Evolutionary conservation across 2,888 invertebrate genomes (phyloP), one percentile per base, ranked within the genome.

Genomic region (Opisthograptis luteolata): DNA sequence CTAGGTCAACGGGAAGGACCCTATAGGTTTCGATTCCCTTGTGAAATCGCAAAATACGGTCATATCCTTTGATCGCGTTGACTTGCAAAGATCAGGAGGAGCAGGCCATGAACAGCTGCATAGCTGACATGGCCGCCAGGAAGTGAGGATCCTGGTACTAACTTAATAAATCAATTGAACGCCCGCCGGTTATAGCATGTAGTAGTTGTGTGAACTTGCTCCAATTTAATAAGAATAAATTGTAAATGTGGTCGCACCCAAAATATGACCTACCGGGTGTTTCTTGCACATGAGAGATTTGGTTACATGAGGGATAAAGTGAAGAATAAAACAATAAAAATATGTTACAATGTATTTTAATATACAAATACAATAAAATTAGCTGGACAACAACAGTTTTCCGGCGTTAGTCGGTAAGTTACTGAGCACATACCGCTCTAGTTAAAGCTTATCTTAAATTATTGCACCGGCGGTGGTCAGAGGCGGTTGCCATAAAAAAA

Each of bases 71-170:
- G n/a, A n/a, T n/a, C n/a, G n/a, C n/a, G n/a, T n/a, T n/a, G n/a
- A n/a, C n/a, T n/a, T n/a, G n/a, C n/a, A n/a, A n/a, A n/a, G 96
- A 97, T 74, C 97, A 98, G 88, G 98, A 99, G 83, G 97, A 97
- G 81, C 95, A 96, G 64, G 95, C 96, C 59, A 92, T 99, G 56
- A 94, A 95, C 84, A 96, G 88, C 80, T 98, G 98, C 88, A 96
- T 99, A 79, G 92, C 93, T 12, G 97, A 98, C 89, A 92, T 99
- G 64, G 93, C 97, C 48, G 88, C 87, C 44, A 80, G 64, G 64
- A 73, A 84, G 64, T 86, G 65, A 73, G 70, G 42, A 2, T 9
- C 2, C n/a, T 3, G 2, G 10, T 10, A 49, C 64, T 73, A 68
- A 69, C 69, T 60, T 70, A 63, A 63, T 68, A 67, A 64, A 68